A percentile compares a stretch with the other conserved stretches of the same genome.
These are phyloP conservation scores for Augochlora pura DNA, from an alignment of 1,140 invertebrate genomes.

Conservation along the genomic window DNA sequence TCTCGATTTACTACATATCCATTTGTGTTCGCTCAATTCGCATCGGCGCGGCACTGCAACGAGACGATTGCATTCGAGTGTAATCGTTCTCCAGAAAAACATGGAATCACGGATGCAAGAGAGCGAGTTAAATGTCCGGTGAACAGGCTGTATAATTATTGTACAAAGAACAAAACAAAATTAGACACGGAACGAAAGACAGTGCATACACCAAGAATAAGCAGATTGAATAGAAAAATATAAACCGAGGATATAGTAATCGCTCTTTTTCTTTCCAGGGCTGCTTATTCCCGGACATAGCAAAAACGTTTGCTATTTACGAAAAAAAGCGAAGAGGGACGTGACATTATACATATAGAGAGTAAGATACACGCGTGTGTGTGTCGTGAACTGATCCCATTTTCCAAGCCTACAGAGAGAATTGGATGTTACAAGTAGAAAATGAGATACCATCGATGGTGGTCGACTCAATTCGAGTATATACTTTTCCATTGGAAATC, in stretches of 20 bases:
- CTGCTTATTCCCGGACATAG: conserved; percentile 49
- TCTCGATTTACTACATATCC: too few relatives aligned
- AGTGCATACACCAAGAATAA: conserved; percentile 34
- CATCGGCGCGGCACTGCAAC: too few relatives aligned
- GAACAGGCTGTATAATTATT: background rate
- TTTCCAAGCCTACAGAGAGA: conserved; percentile 72
- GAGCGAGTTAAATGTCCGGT: too few relatives aligned
- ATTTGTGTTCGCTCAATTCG: too few relatives aligned
- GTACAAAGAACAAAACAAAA: background rate
- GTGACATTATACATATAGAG: conserved; percentile 52
- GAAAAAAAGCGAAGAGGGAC: conserved; percentile 66
- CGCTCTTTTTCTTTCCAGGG: background rate
- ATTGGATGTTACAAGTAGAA: conserved; percentile 57
- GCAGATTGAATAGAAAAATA: background rate
- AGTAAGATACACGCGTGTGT: conserved; percentile 40
- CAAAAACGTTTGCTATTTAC: conserved; percentile 11
- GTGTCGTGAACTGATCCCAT: conserved; percentile 74
- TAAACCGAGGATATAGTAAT: too few relatives aligned
- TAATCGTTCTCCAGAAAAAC: too few relatives aligned
- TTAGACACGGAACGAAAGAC: conserved; percentile 13
- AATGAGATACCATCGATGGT: conserved; percentile 75
- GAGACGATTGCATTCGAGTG: too few relatives aligned
- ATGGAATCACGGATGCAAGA: too few relatives aligned
- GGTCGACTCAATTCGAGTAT: conserved; percentile 73
- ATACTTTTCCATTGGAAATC: conserved; percentile 71